Base-by-base conservation (phyloP, 2,888 invertebrate genomes). In the Entomobrya proxima region DNA sequence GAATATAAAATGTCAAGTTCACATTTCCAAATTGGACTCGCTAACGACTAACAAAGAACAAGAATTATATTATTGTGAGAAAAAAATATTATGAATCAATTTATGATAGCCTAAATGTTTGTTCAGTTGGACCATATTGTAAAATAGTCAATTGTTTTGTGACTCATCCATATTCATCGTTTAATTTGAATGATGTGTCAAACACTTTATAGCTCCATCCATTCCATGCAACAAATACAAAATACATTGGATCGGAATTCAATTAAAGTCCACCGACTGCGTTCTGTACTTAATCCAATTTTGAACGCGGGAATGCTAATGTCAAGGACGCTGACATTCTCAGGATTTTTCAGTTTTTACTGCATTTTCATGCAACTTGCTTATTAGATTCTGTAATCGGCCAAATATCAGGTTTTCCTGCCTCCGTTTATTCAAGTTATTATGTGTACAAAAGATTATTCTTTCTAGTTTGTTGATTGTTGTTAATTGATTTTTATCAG, bases 1-100 rank as follows among this genome's bases (percentile, higher is more conserved):
- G 30, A 30, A 24, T 52, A 67, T 79, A 79, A 79, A 69, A 79
- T 79, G 79, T 79, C 67, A 79, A 79, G 79, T 79, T 67, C 69
- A 79, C 79, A n/a, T 61, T 44, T 64, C 50, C 78, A 78, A 50
- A 78, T 64, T 24, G 2, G 47, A 64, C 40, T 27, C 50, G 21
- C 18, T 7, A 30, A 18, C 13, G 7, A 24, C 7, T 50, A 40
- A 30, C 24, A 24, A 69, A 37, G 44, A 40, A 11, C 44, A 13
- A 21, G 15, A 24, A 21, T 24, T 13, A 24, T 64, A 35, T 24
- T 64, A n/a, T n/a, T 69, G 58, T 5, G 55, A 52, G 7, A 13
- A 52, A 52, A 18, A 21, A 4, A 27, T 6, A 58, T 11, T 30
- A 27, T 30, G 27, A 27, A 58, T 5, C 55, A 27, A 30, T 7